Evolutionary conservation across 2,797 vertebrate species (phyloP), one percentile per base, ranked within the genome.

Genomic region (Bryconaethiops microstoma): DNA sequence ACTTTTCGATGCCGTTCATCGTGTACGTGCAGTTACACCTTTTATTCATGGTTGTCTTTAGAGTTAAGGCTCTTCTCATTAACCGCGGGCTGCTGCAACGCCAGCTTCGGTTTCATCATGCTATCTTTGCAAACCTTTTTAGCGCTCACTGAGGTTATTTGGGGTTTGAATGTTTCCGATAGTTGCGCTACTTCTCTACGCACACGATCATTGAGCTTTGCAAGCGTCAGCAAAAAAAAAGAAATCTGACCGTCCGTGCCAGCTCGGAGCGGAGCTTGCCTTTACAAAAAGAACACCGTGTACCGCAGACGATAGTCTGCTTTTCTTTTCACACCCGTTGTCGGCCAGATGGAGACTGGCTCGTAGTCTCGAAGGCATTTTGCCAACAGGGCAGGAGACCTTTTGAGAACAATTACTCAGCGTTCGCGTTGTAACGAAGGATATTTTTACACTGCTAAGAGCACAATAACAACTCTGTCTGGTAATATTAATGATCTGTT

Each of bases 271-370:
- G 92, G 93, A 2, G 29, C 29, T n/a, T 88, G 90, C 89, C 90
- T 89, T 71, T 87, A 82, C 91, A 87, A 91, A 92, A 92, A 93
- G 93, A 92, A 94, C 93, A 93, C 90, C 85, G 89, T 93, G 94
- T 94, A 91, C 93, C 88, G 89, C 81, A 83, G 63, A 65, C 63
- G 0, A 1, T 8, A 17, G 29, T 35, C 29, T 65, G 16, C n/a
- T n/a, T n/a, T 65, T 65, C 13, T 1, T 62, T 29, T 9, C 35
- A 10, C 64, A 67, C 64, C 64, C 64, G 64, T 42, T 25, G 7
- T 25, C 62, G 5, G 14, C 25, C 59, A 39, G 16, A 3, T 39
- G 19, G 17, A 0, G 35, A 42, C 42, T 67, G 35, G 64, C 19
- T 42, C 14, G 29, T 19, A 40, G 35, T 25, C 29, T 62, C 59